Percentiles rank a stretch among this genome's conserved stretches.
These are phyloP conservation scores for Solenopsis invicta DNA, from an alignment of 1,140 invertebrate species.

Conservation along the genomic window DNA sequence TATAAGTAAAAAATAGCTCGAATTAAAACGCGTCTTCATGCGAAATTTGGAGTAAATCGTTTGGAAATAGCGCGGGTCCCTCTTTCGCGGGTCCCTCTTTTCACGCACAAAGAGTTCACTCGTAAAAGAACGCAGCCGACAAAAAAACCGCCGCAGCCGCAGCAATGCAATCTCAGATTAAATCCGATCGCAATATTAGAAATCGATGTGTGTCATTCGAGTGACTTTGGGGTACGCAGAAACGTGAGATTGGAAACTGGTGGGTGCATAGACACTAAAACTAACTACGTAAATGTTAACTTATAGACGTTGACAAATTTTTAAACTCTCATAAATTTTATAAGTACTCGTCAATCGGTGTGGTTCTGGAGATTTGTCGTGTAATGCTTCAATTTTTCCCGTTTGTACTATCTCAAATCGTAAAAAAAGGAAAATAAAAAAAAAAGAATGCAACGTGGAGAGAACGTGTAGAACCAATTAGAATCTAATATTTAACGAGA, in stretches of 20 bases:
- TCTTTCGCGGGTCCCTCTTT: slow-evolving; percentile 32
- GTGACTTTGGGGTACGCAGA: slow-evolving; percentile 25
- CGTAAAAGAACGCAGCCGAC: slow-evolving; percentile 32
- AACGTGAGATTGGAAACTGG: slow-evolving; percentile 38
- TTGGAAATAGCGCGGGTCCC: slow-evolving; percentile 36
- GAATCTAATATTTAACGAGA: not conserved
- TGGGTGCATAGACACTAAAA: slow-evolving; percentile 30
- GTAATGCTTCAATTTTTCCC: slow-evolving; percentile 42
- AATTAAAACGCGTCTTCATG: not conserved
- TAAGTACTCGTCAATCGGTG: slow-evolving; percentile 57
- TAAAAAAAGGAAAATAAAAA: not conserved
- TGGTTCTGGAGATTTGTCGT: slow-evolving; percentile 62
- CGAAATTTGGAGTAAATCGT: slow-evolving; percentile 21
- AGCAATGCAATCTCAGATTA: slow-evolving; percentile 35
- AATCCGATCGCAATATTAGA: slow-evolving; percentile 36
- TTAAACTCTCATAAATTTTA: slow-evolving; percentile 62
- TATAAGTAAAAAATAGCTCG: not conserved
- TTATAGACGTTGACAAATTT: slow-evolving; percentile 62
- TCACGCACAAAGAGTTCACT: slow-evolving; percentile 37
- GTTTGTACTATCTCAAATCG: slow-evolving; percentile 24
- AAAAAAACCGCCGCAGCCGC: not conserved
- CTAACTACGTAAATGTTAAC: slow-evolving; percentile 59
- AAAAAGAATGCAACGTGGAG: not conserved
- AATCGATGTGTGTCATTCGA: slow-evolving; percentile 46
- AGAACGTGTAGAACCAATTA: slow-evolving; percentile 47